Evolutionary conservation across 1,140 invertebrate genomes (phyloP).

Genomic region (Saccostrea glomerata): DNA sequence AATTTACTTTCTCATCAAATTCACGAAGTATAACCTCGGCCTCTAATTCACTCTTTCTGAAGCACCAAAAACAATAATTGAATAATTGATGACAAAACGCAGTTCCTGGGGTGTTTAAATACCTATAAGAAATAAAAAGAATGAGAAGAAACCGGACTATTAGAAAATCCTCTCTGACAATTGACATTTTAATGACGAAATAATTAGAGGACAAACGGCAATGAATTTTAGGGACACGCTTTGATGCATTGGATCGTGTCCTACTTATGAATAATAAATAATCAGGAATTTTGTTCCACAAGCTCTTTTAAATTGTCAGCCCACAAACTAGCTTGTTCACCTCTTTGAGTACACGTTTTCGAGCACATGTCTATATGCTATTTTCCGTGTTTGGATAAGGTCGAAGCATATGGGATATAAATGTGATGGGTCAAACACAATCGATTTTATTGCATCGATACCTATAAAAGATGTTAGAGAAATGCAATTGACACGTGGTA

Average conservation of each 20-base stretch:
- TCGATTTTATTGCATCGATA: neutral
- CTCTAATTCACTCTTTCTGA: neutral
- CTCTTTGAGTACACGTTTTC: conserved; percentile 1
- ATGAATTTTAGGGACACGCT: neutral
- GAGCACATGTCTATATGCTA: neutral
- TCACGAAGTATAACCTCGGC: neutral
- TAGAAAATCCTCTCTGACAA: neutral
- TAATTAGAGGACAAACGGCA: neutral
- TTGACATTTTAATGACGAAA: conserved; percentile 11
- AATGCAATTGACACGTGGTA: neutral
- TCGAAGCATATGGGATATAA: neutral
- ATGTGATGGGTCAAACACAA: neutral
- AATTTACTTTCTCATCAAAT: conserved; percentile 19
- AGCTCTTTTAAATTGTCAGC: neutral
- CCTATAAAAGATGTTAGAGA: neutral
- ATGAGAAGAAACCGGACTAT: neutral
- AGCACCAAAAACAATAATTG: neutral
- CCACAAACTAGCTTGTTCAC: neutral
- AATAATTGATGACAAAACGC: conserved; percentile 26
- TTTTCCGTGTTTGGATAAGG: neutral
- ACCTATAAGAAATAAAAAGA: neutral
- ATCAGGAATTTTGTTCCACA: neutral
- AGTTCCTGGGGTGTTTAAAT: neutral
- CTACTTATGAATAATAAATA: conserved; percentile 18
- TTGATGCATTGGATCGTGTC: neutral